phyloP scores from a whole-genome alignment of 2,797 vertebrate genomes.

The Allobates femoralis region DNA sequence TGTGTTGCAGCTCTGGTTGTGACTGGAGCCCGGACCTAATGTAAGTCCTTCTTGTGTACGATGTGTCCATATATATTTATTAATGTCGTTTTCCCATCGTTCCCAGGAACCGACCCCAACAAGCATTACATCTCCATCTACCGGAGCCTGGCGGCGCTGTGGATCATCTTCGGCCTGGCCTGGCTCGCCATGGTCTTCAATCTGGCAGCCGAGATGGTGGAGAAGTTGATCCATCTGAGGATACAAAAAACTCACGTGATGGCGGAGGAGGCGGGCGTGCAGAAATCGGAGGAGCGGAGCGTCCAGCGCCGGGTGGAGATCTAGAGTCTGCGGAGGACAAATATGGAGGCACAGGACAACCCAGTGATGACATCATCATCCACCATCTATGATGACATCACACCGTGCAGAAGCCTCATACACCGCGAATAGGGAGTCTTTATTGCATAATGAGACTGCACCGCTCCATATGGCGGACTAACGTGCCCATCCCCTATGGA shows the following conservation, averaged over 20 bases:
- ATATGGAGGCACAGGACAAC: too few relatives aligned
- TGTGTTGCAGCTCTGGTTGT: not conserved
- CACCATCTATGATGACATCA: not conserved
- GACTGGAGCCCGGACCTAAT: not conserved
- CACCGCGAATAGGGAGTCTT: not conserved
- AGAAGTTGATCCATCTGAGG: conserved; percentile 75
- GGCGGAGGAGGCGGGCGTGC: conserved; percentile 55
- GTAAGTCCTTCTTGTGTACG: too few relatives aligned
- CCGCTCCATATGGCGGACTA: not conserved
- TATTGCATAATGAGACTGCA: too few relatives aligned
- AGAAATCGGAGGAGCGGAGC: conserved; percentile 69
- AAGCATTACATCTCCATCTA: conserved; percentile 77
- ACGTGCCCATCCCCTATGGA: not conserved
- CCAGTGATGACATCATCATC: not conserved
- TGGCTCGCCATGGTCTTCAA: conserved; percentile 78
- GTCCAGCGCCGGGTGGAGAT: conserved; percentile 65
- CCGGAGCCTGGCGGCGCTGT: conserved; percentile 75
- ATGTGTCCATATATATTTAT: not conserved
- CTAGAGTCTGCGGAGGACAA: not conserved
- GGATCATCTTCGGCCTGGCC: conserved; percentile 78
- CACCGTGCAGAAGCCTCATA: not conserved
- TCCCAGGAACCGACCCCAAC: conserved; percentile 76
- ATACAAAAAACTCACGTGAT: conserved; percentile 64
- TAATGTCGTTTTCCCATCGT: not conserved
- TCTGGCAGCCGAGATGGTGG: conserved; percentile 77